Evolutionary conservation across 2,888 invertebrate species (phyloP).

Genomic region (Noctuana brunneofusca): DNA sequence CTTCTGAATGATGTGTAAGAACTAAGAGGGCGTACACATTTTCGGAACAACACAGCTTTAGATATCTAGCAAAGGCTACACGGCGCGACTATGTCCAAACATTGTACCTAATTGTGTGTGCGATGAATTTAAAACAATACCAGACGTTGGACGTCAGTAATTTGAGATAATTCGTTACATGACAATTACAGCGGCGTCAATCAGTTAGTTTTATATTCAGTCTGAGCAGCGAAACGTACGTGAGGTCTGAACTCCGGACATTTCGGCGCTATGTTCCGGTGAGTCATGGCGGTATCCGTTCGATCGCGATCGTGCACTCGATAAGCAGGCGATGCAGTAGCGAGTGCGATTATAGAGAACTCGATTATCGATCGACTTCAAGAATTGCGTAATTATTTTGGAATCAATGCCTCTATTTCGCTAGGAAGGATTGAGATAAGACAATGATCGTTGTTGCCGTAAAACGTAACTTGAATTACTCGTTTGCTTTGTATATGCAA

Average conservation of each 20-base stretch:
- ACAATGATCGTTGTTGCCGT: not conserved
- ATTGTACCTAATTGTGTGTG: constrained; percentile 18
- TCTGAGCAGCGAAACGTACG: constrained; percentile 54
- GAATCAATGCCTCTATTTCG: not conserved
- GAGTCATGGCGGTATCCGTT: constrained; percentile 51
- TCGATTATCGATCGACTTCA: not conserved
- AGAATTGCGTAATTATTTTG: not conserved
- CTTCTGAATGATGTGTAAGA: too few species aligned
- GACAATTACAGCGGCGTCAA: constrained; percentile 35
- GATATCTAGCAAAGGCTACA: not conserved
- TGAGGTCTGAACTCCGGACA: constrained; percentile 59
- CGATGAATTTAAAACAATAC: constrained; percentile 40
- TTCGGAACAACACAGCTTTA: constrained; percentile 11
- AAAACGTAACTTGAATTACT: too few species aligned
- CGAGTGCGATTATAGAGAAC: not conserved
- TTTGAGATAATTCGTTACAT: constrained; percentile 42
- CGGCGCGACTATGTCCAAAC: not conserved
- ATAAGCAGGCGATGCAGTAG: constrained; percentile 13
- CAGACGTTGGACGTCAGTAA: constrained; percentile 44
- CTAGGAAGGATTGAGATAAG: not conserved
- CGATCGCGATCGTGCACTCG: constrained; percentile 28
- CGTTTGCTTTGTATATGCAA: too few species aligned
- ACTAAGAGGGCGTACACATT: too few species aligned
- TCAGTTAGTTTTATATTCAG: constrained; percentile 58
- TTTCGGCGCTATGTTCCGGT: constrained; percentile 68